Conservation (phyloP, 2,888 invertebrate genomes). For the Xestobium rufovillosum region DNA sequence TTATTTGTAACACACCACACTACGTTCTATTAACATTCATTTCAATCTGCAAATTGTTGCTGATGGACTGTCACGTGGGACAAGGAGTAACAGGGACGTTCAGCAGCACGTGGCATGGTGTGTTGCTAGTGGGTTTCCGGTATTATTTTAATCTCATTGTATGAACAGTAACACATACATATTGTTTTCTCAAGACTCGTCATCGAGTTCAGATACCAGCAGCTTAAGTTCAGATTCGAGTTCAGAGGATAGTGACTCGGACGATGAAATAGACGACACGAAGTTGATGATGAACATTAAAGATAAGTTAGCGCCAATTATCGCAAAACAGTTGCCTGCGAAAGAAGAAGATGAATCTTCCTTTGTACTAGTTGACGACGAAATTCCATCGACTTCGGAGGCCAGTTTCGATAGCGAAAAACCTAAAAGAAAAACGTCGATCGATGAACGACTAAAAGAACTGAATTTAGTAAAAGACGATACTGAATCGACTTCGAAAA, state of each 20-base stretch:
- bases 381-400: slow-evolving; percentile 6
- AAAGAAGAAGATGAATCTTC: slow-evolving; percentile 24
- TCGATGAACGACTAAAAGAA: slow-evolving; percentile 36
- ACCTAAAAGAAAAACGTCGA: slow-evolving; percentile 29
- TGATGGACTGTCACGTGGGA: too few species aligned
- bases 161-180: too few species aligned
- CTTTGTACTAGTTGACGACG: slow-evolving; percentile 22
- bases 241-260: slow-evolving; percentile 46
- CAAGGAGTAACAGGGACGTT: too few species aligned
- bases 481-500: slow-evolving; percentile 36
- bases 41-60: too few species aligned
- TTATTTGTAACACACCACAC: too few species aligned
- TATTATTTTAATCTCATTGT: too few species aligned
- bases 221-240: slow-evolving; percentile 43
- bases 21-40: too few species aligned
- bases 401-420: slow-evolving; percentile 35
- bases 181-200: slow-evolving; percentile 25
- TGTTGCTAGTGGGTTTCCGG: too few species aligned
- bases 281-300: slow-evolving; percentile 38
- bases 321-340: slow-evolving; percentile 38
- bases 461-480: slow-evolving; percentile 33
- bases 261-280: slow-evolving; percentile 40
- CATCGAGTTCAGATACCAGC: slow-evolving; percentile 40
- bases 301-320: slow-evolving; percentile 37
- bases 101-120: too few species aligned